Evolutionary conservation across 2,888 invertebrate genomes (phyloP), one percentile per base, ranked within the genome.

Genomic region (Clivina fossor): DNA sequence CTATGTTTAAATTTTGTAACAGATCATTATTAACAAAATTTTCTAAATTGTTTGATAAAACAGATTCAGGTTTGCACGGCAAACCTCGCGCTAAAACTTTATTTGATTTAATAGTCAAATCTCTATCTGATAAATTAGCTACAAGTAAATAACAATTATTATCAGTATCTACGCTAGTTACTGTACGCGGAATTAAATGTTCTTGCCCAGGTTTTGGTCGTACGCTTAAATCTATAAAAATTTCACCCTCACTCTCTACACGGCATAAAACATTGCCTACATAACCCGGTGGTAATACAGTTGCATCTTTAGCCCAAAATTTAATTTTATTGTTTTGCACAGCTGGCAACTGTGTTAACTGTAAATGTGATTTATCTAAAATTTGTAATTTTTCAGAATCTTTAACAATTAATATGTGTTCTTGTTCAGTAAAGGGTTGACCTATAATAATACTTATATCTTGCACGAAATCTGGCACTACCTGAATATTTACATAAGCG

Each of bases 271-370:
- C 19, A 19, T 49, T 26, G 13, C 40, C 49, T 11, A 40, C 18
- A 26, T 49, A 49, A 16, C 35, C 18, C 9, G 38, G 28, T 28
- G 28, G 49, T 38, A 49, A 38, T 3, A 49, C 49, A 4, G 38
- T 49, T 4, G 49, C 38, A 38, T 49, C 38, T 18, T 49, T 40
- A n/a, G 19, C 40, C 28, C 40, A 16, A 15, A 49, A n/a, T n/a
- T n/a, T 22, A 9, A n/a, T 16, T 11, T n/a, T 18, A 13, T 3
- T 49, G 15, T 24, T 11, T 26, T 33, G 47, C 2, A 11, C 2
- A 2, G n/a, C 19, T 11, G 32, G 19, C 7, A 20, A n/a, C 1
- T 19, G 9, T 19, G 2, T 13, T 4, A 46, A 46, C 4, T 28
- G 46, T 8, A 13, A 19, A 1, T 15, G 5, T n/a, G 46, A 19